Base-by-base conservation (phyloP, 2,888 invertebrate species). In the Strigamia transsilvanica region DNA sequence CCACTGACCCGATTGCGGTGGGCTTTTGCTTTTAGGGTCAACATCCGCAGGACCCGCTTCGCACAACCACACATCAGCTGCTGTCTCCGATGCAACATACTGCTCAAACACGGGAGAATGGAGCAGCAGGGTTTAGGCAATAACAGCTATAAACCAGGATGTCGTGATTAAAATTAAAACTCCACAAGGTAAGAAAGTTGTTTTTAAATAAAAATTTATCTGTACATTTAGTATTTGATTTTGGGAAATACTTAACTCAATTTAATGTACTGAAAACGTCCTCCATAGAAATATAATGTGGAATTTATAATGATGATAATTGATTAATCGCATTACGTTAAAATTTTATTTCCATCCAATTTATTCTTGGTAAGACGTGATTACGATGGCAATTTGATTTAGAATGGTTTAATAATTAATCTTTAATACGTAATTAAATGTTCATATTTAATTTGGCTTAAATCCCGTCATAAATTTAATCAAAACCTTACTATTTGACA, bases 1-100 rank as follows among this genome's bases (percentile, higher is more conserved):
- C 80, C 80, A 80, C 80, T 80, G 80, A 80, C 80, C 80, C 46
- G 46, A 42, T 46, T 80, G 80, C 80, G 51, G 32, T 80, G 80
- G 46, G 80, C 80, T 80, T 80, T 80, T 80, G 80, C 80, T 80
- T 80, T 80, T 80, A 80, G 80, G 80, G 80, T 80, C 80, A 80
- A 80, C 80, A 80, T 32, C 46, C 80, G 46, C 80, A 27, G 46
- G 51, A 51, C 79, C 41, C 38, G 79, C 38, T 38, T 79, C 79
- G 79, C 38, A 38, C 41, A 79, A 18, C 41, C 79, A 42, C 79
- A 42, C 21, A 79, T 38, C 79, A 42, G 41, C 79, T 79, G 79
- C 41, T 77, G 41, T 79, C 79, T 42, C 41, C 79, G 38, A 79
- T 42, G 79, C 73, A 73, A 73, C 73, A 73, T 73, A 73, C 73